phyloP scores from a whole-genome alignment of 1,140 invertebrate species.

The Orchesella cincta region DNA sequence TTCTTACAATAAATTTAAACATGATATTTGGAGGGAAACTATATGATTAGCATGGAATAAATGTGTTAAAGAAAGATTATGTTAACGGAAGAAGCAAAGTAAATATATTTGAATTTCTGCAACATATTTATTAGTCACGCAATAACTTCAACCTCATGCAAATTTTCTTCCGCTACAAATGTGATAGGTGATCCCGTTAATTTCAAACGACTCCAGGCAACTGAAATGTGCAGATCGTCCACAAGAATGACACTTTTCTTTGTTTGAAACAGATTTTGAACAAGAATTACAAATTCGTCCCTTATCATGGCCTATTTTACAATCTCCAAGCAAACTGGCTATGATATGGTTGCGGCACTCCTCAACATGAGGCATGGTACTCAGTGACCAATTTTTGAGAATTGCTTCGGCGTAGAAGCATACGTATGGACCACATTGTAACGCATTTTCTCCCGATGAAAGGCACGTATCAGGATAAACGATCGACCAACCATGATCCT shows the following conservation, averaged over 20 bases:
- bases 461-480: background rate
- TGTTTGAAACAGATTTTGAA: background rate
- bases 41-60: no score
- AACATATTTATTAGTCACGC: no score
- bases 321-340: background rate
- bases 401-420: background rate
- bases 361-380: background rate
- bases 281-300: background rate
- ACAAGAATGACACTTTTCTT: background rate
- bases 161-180: no score
- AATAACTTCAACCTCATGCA: no score
- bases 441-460: background rate
- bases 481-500: background rate
- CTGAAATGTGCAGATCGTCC: background rate
- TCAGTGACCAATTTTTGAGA: background rate
- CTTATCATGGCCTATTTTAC: background rate
- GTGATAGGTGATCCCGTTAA: background rate
- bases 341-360: background rate
- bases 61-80: no score
- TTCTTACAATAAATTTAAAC: no score
- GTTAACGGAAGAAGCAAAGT: no score
- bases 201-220: background rate
- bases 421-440: background rate
- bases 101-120: no score
- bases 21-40: no score